Percentiles rank a stretch among this genome's conserved stretches.
Conservation (phyloP, 2,888 invertebrate species). For the Rotaria macrura region DNA sequence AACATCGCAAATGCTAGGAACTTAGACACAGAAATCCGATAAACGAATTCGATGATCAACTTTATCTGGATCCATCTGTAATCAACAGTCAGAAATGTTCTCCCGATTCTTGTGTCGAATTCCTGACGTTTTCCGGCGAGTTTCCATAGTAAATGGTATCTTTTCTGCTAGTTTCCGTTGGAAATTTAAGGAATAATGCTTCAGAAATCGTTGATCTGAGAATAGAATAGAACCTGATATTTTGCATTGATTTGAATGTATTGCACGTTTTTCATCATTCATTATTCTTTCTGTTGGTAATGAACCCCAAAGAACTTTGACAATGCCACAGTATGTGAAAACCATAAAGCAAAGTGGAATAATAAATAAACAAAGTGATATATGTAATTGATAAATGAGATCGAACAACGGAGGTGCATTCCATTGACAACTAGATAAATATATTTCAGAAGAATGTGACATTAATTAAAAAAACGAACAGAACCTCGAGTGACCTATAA, state of each 20-base stretch:
- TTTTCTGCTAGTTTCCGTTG: too few relatives aligned
- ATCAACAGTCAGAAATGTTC: too few relatives aligned
- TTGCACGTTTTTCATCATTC: neutral
- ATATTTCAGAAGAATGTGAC: neutral
- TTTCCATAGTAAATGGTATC: too few relatives aligned
- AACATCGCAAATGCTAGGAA: too few relatives aligned
- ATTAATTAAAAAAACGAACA: neutral
- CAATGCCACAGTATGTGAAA: constrained; percentile 26
- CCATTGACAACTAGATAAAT: neutral
- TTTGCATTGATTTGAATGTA: neutral
- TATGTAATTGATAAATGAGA: constrained; percentile 18
- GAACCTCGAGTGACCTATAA: too few relatives aligned
- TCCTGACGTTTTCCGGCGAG: too few relatives aligned
- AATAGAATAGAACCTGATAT: neutral
- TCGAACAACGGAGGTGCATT: neutral
- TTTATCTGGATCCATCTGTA: too few relatives aligned
- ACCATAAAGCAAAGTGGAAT: constrained; percentile 30
- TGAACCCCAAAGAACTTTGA: constrained; percentile 28
- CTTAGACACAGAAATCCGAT: too few relatives aligned
- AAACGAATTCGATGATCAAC: too few relatives aligned
- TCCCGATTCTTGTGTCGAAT: too few relatives aligned
- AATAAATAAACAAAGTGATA: constrained; percentile 29
- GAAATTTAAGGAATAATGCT: too few relatives aligned
- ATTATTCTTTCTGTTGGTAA: neutral
- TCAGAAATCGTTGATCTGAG: too few relatives aligned